Evolutionary conservation across 1,140 invertebrate species (phyloP), one percentile per base, ranked within the genome.

Genomic region (Mycetomoellerius zeteki): DNA sequence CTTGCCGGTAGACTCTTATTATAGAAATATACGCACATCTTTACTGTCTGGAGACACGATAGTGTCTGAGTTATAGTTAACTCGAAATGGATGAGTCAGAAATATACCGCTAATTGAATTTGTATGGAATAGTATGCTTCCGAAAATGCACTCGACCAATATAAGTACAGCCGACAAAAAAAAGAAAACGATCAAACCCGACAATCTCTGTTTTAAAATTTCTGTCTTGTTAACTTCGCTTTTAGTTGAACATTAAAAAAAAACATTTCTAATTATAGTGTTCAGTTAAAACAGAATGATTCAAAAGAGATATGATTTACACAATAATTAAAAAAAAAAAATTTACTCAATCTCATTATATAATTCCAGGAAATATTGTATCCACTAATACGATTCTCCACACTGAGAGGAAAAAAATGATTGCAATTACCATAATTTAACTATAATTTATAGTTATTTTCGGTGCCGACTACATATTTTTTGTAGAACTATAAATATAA

Each of bases 21-120:
- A 21, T 1, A 78, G 8, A 10, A 52, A 78, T 24, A 81, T 21
- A 67, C 19, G 52, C 33, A 21, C 52, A 21, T 58, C 21, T 81
- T 37, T 82, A 27, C 71, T 56, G 2, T 43, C 37, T 43, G 8
- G 8, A 43, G 37, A 3, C 37, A 43, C 8, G 10, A 8, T 43
- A 10, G 37, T 43, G 37, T 43, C 37, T 8, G 7, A 2, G 37
- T 43, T 43, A 16, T 27, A 56, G 27, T 58, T 58, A 73, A 72
- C 19, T 73, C 60, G 1, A 47, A 62, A 21, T 33, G 58, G 10
- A n/a, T 6, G 14, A 14, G 24, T 62, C 16, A 30, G 24, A 24
- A 78, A 78, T 33, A 78, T 30, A 0, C 2, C 10, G 3, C 19
- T 4, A 24, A 16, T 71, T 58, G 8, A 33, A 1, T 81, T 37